Conservation (phyloP, 2,888 invertebrate genomes). For the Drosophila macrospina region DNA sequence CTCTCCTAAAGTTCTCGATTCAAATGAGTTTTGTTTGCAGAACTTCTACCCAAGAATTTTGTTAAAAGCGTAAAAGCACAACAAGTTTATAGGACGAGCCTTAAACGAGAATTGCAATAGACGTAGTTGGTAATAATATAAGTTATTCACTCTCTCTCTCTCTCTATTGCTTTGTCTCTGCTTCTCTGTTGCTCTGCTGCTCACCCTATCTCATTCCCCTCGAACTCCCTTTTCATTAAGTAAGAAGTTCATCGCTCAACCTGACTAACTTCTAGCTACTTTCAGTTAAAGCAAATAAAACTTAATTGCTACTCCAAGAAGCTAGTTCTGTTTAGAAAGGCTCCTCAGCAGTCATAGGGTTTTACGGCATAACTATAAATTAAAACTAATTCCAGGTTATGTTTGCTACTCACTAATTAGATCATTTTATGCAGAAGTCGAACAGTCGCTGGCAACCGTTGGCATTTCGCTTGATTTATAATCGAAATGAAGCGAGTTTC, state of each 20-base stretch:
- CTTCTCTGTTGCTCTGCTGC: not conserved
- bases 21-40: not conserved
- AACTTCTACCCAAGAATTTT: not conserved
- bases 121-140: too few species aligned
- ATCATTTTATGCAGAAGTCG: slow-evolving; percentile 14
- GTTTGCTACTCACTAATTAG: slow-evolving; percentile 7
- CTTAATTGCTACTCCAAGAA: slow-evolving; percentile 3
- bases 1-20: too few species aligned
- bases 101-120: too few species aligned
- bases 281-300: slow-evolving; percentile 1
- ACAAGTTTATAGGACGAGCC: too few species aligned
- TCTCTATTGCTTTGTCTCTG: too few species aligned
- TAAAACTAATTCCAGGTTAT: slow-evolving; percentile 12
- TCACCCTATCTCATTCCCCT: too few species aligned
- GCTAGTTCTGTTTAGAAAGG: slow-evolving; percentile 13
- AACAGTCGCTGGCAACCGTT: not conserved
- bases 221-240: too few species aligned
- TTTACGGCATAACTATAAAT: slow-evolving; percentile 13
- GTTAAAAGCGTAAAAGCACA: too few species aligned
- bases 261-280: not conserved
- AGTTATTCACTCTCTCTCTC: not conserved
- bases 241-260: not conserved
- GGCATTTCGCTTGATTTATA: slow-evolving; percentile 13
- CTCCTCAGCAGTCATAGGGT: not conserved
- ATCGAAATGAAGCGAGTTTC: not conserved